Percentiles rank a stretch among this genome's conserved stretches.
Evolutionary conservation across 2,797 vertebrate genomes (phyloP).

Genomic region (Labroides dimidiatus): DNA sequence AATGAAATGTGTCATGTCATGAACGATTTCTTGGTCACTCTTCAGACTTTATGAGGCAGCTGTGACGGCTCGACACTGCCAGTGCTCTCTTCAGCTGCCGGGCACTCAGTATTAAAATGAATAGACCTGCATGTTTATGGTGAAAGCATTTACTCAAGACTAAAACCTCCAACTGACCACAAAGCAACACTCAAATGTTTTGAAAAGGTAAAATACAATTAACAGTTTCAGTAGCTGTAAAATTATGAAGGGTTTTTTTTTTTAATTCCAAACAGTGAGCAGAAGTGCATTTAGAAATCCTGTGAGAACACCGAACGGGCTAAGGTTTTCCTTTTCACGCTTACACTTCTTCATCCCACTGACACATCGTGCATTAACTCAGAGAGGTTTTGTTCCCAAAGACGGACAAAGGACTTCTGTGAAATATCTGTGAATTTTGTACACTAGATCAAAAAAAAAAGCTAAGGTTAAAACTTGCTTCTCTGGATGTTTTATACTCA

Average conservation of each 20-base stretch:
- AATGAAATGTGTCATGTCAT: constrained; percentile 39
- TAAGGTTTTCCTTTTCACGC: constrained; percentile 42
- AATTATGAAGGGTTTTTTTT: background rate
- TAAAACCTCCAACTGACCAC: background rate
- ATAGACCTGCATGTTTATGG: background rate
- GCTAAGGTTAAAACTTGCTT: constrained; percentile 61
- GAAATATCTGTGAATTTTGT: constrained; percentile 88
- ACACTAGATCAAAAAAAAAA: constrained; percentile 76
- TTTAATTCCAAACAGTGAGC: constrained; percentile 52
- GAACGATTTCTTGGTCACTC: constrained; percentile 54
- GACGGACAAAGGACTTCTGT: constrained; percentile 74
- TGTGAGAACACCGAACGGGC: constrained; percentile 24
- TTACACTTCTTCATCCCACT: constrained; percentile 36
- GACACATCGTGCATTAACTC: constrained; percentile 44
- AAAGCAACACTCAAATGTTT: no score
- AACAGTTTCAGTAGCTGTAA: no score
- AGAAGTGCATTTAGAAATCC: constrained; percentile 73
- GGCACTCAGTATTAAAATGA: constrained; percentile 3
- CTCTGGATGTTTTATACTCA: constrained; percentile 83
- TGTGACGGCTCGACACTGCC: constrained; percentile 34
- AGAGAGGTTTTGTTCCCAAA: constrained; percentile 74
- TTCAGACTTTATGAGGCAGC: constrained; percentile 33
- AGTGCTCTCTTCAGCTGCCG: constrained; percentile 40
- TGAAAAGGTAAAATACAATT: no score
- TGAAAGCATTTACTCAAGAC: constrained; percentile 12